These are phyloP conservation scores for Cosmia trapezina DNA, from an alignment of 2,888 invertebrate species.

Conservation along the genomic window DNA sequence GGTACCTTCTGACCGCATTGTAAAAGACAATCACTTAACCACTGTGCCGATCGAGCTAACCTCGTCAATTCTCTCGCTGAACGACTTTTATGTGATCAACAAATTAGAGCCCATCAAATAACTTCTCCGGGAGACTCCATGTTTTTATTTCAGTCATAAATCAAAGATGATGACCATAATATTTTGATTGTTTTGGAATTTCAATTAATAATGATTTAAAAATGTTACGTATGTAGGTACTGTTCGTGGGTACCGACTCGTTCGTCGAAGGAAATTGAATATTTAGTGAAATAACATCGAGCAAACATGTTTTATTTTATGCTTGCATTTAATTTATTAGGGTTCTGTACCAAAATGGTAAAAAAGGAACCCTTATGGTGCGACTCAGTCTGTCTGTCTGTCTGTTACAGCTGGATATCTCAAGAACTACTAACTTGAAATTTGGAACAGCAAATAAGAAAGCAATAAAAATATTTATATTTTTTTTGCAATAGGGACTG, in stretches of 20 bases:
- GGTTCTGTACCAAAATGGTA: too few species aligned
- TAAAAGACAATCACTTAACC: slow-evolving; percentile 17
- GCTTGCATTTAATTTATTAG: too few species aligned
- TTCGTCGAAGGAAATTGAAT: background rate
- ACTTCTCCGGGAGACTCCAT: slow-evolving; percentile 5
- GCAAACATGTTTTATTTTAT: background rate
- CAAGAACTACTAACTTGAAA: too few species aligned
- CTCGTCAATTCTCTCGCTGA: background rate
- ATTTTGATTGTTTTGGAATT: background rate
- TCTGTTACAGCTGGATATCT: too few species aligned
- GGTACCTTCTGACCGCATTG: background rate
- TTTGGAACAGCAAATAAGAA: too few species aligned
- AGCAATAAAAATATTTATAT: too few species aligned
- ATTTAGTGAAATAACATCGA: background rate
- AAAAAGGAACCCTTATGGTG: too few species aligned
- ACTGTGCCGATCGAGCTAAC: background rate
- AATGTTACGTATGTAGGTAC: background rate
- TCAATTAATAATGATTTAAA: slow-evolving; percentile 19
- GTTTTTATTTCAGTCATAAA: slow-evolving; percentile 25
- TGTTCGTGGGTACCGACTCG: slow-evolving; percentile 20
- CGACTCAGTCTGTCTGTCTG: too few species aligned
- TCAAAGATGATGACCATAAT: background rate
- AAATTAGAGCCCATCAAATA: slow-evolving; percentile 26
- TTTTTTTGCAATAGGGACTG: too few species aligned
- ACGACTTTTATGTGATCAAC: slow-evolving; percentile 1